These are phyloP conservation scores for Hirundichthys speculiger DNA, from an alignment of 2,113 vertebrate species.

Conservation along the genomic window DNA sequence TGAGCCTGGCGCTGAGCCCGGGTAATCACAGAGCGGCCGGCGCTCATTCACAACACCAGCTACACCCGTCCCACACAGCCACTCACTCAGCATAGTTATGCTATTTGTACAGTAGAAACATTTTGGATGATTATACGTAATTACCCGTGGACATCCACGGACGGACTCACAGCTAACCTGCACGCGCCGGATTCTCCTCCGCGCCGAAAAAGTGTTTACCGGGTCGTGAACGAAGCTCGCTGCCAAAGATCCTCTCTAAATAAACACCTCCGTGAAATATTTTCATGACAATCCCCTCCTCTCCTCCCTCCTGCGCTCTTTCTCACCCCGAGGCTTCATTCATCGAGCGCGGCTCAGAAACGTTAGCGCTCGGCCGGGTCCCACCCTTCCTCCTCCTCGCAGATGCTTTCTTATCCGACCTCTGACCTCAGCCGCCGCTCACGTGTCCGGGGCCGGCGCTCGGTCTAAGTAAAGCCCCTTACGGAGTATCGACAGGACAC, in stretches of 20 bases:
- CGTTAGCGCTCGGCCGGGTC: too few relatives aligned
- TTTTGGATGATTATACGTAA: constrained; percentile 75
- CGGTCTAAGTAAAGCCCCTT: constrained; percentile 54
- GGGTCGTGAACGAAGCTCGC: constrained; percentile 50
- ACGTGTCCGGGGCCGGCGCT: constrained; percentile 24
- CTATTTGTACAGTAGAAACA: constrained; percentile 75
- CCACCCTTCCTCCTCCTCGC: constrained; percentile 23
- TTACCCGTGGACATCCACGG: constrained; percentile 55
- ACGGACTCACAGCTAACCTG: constrained; percentile 39
- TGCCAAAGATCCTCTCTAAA: constrained; percentile 61
- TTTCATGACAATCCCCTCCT: constrained; percentile 42
- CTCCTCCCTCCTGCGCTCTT: constrained; percentile 27
- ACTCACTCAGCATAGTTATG: constrained; percentile 59
- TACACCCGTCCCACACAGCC: constrained; percentile 38
- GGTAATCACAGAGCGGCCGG: constrained; percentile 47
- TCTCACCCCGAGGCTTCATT: constrained; percentile 47
- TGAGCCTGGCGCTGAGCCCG: constrained; percentile 31
- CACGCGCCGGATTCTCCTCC: constrained; percentile 53
- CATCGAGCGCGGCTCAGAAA: constrained; percentile 44
- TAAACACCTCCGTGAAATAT: constrained; percentile 61
- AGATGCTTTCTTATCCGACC: constrained; percentile 49
- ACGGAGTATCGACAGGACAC: constrained; percentile 54
- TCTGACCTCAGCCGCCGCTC: constrained; percentile 26
- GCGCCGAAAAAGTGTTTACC: constrained; percentile 58
- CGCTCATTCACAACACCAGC: constrained; percentile 34